A percentile compares a stretch with the other conserved stretches of the same genome.
phyloP scores from a whole-genome alignment of 2,113 vertebrate genomes.

The Ptychochromis oligacanthus region DNA sequence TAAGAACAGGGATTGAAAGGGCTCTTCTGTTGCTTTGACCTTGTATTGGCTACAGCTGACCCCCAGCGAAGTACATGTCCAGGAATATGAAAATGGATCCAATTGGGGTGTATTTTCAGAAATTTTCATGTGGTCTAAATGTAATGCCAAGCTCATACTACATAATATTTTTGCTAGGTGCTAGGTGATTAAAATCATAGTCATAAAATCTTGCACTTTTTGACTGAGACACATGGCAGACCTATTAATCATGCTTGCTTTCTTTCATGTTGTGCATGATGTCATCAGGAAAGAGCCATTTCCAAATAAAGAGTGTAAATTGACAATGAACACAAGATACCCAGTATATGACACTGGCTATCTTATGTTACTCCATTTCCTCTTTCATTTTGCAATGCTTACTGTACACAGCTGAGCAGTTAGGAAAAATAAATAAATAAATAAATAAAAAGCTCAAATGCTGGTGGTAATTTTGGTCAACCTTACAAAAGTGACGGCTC shows the following conservation, averaged over 20 bases:
- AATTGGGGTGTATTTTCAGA: neutral
- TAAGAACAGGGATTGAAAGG: conserved; percentile 21
- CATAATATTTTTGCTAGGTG: neutral
- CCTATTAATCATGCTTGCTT: neutral
- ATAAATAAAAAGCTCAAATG: neutral
- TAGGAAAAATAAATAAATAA: neutral
- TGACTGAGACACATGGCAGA: neutral
- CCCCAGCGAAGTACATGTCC: neutral
- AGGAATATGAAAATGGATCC: neutral
- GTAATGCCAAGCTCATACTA: neutral
- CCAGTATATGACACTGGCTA: neutral
- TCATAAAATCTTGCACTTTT: neutral
- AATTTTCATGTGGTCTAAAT: neutral
- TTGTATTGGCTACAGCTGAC: neutral
- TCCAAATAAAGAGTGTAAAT: neutral
- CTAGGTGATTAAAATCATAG: neutral
- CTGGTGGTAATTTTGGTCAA: neutral
- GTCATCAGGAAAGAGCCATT: neutral
- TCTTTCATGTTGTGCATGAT: neutral
- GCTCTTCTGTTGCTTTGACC: conserved; percentile 40
- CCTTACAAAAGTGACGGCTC: neutral
- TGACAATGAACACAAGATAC: too few species aligned
- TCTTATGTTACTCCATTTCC: neutral
- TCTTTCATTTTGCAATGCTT: neutral
- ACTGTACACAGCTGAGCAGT: neutral